A percentile compares a stretch with the other conserved stretches of the same genome.
These are phyloP conservation scores for Lepeophtheirus nordmannii DNA, from an alignment of 2,888 invertebrate species.

Conservation along the genomic window DNA sequence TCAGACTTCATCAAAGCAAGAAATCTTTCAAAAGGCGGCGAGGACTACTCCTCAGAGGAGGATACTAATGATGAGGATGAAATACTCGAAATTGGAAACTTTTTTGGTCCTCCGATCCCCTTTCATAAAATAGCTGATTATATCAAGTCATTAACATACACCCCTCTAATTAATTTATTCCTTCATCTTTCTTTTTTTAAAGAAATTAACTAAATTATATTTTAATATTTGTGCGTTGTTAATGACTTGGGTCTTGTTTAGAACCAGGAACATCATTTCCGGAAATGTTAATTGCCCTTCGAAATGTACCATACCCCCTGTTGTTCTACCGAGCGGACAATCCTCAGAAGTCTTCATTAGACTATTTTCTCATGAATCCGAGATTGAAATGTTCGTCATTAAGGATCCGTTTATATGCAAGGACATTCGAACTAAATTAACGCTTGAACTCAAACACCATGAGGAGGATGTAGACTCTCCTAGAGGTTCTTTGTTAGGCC, in stretches of 20 bases:
- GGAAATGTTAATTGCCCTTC: background rate
- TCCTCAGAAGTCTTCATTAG: background rate
- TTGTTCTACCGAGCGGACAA: background rate
- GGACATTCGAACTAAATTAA: background rate
- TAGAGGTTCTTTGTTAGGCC: background rate
- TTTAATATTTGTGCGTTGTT: too few species aligned
- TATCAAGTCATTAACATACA: conserved; percentile 1
- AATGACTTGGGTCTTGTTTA: background rate
- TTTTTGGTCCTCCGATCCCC: background rate
- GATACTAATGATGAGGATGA: conserved; percentile 3
- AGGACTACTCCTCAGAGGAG: background rate
- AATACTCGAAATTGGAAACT: background rate
- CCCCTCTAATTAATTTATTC: background rate
- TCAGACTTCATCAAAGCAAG: background rate
- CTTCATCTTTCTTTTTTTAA: background rate
- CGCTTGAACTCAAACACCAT: background rate
- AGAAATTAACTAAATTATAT: background rate
- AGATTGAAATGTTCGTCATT: background rate
- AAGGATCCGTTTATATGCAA: background rate
- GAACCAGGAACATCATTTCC: background rate
- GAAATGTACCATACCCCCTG: background rate
- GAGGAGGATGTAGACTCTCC: background rate
- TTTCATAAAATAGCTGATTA: background rate
- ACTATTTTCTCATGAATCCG: background rate
- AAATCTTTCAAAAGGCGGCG: background rate